A percentile compares a stretch with the other conserved stretches of the same genome.
Evolutionary conservation across 2,797 vertebrate species (phyloP).

Genomic region (Buphagus erythrorhynchus): DNA sequence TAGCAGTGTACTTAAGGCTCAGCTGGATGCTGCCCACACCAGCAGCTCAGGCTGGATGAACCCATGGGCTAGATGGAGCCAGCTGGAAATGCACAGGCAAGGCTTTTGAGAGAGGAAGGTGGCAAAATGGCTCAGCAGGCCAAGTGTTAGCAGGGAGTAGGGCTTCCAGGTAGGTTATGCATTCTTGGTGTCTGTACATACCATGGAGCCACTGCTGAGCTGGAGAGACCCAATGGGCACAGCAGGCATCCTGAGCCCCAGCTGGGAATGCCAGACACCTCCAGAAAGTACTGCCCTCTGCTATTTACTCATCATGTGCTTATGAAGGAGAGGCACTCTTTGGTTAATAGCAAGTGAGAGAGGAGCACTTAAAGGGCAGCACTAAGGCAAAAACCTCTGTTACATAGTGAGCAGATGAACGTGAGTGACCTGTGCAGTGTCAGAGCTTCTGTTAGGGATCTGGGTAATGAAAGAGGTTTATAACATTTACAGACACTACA

Average conservation of each 20-base stretch:
- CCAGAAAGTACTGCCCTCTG: neutral
- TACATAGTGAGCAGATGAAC: neutral
- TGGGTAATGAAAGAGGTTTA: neutral
- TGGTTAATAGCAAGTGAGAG: neutral
- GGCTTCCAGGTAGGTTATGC: neutral
- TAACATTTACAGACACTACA: neutral
- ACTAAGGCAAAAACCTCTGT: neutral
- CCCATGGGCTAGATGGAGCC: neutral
- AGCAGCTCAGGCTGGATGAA: neutral
- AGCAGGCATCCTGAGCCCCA: neutral
- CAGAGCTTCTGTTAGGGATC: neutral
- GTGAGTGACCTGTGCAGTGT: neutral
- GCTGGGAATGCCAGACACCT: neutral
- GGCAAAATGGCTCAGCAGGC: neutral
- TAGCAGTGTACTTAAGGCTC: neutral
- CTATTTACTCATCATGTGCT: neutral
- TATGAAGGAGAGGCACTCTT: neutral
- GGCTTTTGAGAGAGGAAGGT: neutral
- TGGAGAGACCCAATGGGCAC: neutral
- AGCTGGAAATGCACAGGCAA: neutral
- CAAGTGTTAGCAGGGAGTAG: fast-evolving
- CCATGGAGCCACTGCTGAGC: fast-evolving
- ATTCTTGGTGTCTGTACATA: neutral
- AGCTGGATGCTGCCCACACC: neutral
- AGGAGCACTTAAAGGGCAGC: neutral